Percentiles rank a stretch among this genome's conserved stretches.
phyloP scores from a whole-genome alignment of 2,113 vertebrate genomes.

The Acinonyx jubatus region DNA sequence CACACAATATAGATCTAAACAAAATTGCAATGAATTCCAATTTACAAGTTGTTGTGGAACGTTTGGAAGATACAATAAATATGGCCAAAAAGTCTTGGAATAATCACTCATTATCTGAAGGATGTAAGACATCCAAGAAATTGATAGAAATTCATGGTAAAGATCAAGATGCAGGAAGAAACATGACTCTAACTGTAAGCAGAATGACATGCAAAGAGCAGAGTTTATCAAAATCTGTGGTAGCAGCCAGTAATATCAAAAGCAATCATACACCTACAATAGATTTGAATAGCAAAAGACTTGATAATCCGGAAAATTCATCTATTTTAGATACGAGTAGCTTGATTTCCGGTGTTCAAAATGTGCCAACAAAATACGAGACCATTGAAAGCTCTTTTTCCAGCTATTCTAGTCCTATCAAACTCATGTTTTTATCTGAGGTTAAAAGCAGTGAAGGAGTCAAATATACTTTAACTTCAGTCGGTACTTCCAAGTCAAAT shows the following conservation, averaged over 20 bases:
- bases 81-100: constrained; percentile 77
- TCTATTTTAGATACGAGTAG: constrained; percentile 64
- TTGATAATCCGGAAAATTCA: constrained; percentile 69
- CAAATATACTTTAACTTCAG: constrained; percentile 93
- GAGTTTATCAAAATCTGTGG: constrained; percentile 65
- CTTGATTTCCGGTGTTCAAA: constrained; percentile 62
- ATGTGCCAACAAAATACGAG: constrained; percentile 58
- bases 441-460: constrained; percentile 91
- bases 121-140: constrained; percentile 80
- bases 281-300: constrained; percentile 63
- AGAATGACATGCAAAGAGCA: constrained; percentile 74
- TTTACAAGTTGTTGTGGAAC: constrained; percentile 87
- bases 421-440: constrained; percentile 97
- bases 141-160: constrained; percentile 72
- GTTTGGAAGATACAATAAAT: constrained; percentile 86
- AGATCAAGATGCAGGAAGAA: constrained; percentile 64
- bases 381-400: constrained; percentile 64
- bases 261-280: constrained; percentile 55
- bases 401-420: constrained; percentile 94
- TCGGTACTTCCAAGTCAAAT: constrained; percentile 82
- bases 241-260: constrained; percentile 71
- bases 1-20: constrained; percentile 79
- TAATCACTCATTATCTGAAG: constrained; percentile 72
- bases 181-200: constrained; percentile 65
- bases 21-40: constrained; percentile 85